These are phyloP conservation scores for Ailurus styani DNA, from an alignment of 2,113 vertebrate genomes.

Conservation along the genomic window DNA sequence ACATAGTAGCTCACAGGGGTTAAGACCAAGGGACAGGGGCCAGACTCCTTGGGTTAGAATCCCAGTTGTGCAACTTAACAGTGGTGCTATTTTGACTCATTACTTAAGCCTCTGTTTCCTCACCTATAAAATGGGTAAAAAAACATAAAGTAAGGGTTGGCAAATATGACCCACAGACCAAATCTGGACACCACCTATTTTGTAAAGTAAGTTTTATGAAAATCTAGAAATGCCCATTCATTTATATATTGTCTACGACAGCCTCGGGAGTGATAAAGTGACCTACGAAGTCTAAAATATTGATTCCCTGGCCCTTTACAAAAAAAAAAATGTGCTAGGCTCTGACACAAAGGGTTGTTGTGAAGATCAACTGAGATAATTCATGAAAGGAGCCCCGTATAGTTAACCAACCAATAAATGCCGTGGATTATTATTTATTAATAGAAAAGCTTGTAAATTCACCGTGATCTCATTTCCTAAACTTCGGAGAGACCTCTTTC, in stretches of 20 bases:
- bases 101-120: not conserved
- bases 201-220: not conserved
- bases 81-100: not conserved
- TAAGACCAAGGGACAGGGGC: not conserved
- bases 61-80: not conserved
- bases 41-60: not conserved
- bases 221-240: not conserved
- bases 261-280: not conserved
- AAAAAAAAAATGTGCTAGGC: not conserved
- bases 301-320: not conserved
- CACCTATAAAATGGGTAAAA: not conserved
- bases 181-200: not conserved
- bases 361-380: constrained; percentile 4
- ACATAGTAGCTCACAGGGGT: not conserved
- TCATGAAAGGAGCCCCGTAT: not conserved
- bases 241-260: not conserved
- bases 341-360: not conserved
- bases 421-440: not conserved
- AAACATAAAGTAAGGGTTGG: not conserved
- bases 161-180: not conserved
- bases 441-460: not conserved
- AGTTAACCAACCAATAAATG: not conserved
- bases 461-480: not conserved
- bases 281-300: not conserved
- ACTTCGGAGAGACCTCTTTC: not conserved